Base-by-base conservation (phyloP, 2,888 invertebrate species). In the Alsophila aescularia region DNA sequence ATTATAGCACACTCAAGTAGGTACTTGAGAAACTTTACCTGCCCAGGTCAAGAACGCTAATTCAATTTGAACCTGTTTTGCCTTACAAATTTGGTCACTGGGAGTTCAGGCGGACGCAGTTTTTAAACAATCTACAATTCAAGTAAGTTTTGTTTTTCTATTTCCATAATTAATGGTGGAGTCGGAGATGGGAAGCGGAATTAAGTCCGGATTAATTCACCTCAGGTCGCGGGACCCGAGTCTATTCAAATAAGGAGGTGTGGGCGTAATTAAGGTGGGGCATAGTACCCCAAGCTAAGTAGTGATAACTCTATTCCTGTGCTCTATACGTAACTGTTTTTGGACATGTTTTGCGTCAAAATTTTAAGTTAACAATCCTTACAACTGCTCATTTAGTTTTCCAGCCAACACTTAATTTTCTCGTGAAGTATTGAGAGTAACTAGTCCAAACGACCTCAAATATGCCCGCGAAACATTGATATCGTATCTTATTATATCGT, bases 181-280 rank as follows among this genome's bases (percentile, higher is more conserved):
- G 57, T 48, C 53, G 36, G 54, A 40, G 61, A 57, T 54, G 51
- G 64, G 61, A 66, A 63, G 50, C 60, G 43, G 49, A 64, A 68
- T 66, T 66, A 69, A 69, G 41, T 35, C 35, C 10, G 42, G 40
- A 39, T 48, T 58, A 53, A 55, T 67, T 69, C 47, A 62, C 50
- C 61, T 60, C 48, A 35, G 18, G 58, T 52, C 56, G 29, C 51
- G 6, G 7, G 16, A 27, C 36, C 39, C 35, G 16, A 36, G 36
- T 56, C 45, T 69, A 60, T 64, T 63, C 34, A 58, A 59, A 61
- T 67, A 47, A 48, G 47, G 16, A 45, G 34, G 29, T 14, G 8
- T 12, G 24, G 35, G 2, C 27, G 43, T 27, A 27, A 15, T 44
- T 1, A 35, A 10, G 44, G 32, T 34, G 14, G 21, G 35, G 34